phyloP scores from a whole-genome alignment of 1,140 invertebrate genomes.

The Drosophila seguyi region DNA sequence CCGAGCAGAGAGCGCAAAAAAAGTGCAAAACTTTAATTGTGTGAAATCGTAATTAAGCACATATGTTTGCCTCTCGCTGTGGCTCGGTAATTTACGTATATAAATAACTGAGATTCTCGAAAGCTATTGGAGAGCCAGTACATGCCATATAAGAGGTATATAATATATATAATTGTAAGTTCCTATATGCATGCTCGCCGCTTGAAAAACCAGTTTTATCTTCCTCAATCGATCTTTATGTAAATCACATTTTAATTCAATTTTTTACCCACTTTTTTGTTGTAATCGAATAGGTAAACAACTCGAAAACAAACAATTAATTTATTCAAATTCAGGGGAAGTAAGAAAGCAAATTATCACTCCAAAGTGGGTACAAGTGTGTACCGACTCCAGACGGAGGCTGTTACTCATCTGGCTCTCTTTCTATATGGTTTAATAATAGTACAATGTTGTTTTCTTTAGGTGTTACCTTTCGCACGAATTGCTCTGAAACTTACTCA shows the following conservation, averaged over 20 bases:
- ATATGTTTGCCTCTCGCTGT: constrained; percentile 24
- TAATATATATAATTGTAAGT: constrained; percentile 13
- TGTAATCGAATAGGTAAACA: constrained; percentile 1
- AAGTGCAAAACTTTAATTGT: constrained; percentile 56
- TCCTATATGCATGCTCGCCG: neutral
- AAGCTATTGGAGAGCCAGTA: constrained; percentile 16
- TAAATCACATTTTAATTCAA: constrained; percentile 25
- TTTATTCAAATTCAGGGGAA: constrained; percentile 13
- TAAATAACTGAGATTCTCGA: constrained; percentile 36
- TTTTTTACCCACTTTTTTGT: constrained; percentile 5
- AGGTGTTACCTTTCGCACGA: constrained; percentile 30
- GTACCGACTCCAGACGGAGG: neutral
- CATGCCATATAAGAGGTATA: constrained; percentile 3
- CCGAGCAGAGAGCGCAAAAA: constrained; percentile 13
- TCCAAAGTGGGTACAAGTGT: constrained; percentile 5
- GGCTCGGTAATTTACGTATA: constrained; percentile 23
- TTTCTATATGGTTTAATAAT: constrained; percentile 13
- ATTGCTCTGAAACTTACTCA: neutral
- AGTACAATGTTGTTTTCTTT: constrained; percentile 8
- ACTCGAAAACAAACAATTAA: constrained; percentile 20
- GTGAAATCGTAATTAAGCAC: constrained; percentile 65
- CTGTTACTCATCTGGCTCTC: constrained; percentile 21
- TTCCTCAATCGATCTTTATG: constrained; percentile 30
- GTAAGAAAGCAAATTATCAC: constrained; percentile 19
- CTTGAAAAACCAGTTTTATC: constrained; percentile 36